A percentile compares a stretch with the other conserved stretches of the same genome.
These are phyloP conservation scores for Grammomys surdaster DNA, from an alignment of 2,113 vertebrate species.

Conservation along the genomic window DNA sequence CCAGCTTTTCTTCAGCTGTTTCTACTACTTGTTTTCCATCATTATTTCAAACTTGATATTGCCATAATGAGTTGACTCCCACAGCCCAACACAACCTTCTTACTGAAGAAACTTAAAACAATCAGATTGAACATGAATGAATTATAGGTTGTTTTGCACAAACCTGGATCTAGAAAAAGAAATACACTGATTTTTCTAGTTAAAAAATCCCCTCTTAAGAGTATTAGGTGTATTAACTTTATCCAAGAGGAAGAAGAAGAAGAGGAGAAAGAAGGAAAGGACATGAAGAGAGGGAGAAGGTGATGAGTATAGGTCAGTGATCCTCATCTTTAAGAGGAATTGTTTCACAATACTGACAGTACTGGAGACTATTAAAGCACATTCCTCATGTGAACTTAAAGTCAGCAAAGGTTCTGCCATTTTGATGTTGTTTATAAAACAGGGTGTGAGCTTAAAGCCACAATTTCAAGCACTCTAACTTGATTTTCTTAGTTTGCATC, in stretches of 20 bases:
- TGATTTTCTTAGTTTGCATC: constrained; percentile 78
- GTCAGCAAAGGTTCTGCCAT: constrained; percentile 78
- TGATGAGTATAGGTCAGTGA: constrained; percentile 74
- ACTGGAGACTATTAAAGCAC: constrained; percentile 81
- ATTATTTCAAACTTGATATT: constrained; percentile 60
- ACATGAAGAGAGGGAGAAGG: not conserved
- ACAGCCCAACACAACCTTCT: constrained; percentile 33
- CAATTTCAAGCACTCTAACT: constrained; percentile 77
- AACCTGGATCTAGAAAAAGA: constrained; percentile 65
- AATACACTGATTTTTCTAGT: constrained; percentile 59
- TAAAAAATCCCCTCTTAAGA: constrained; percentile 44
- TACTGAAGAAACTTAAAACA: constrained; percentile 52
- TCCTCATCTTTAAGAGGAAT: constrained; percentile 76
- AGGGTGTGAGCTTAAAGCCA: constrained; percentile 76
- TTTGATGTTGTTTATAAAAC: constrained; percentile 32
- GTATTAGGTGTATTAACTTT: constrained; percentile 53
- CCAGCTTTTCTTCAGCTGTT: constrained; percentile 54
- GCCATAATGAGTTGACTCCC: constrained; percentile 67
- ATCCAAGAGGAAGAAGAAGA: constrained; percentile 11
- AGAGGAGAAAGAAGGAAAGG: too few species aligned
- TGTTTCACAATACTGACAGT: constrained; percentile 80
- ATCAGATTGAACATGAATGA: constrained; percentile 76
- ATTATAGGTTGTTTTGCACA: constrained; percentile 63
- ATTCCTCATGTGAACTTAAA: constrained; percentile 63
- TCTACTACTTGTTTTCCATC: constrained; percentile 33